These are phyloP conservation scores for Plecotus auritus DNA, from an alignment of 2,113 vertebrate species.

Conservation along the genomic window DNA sequence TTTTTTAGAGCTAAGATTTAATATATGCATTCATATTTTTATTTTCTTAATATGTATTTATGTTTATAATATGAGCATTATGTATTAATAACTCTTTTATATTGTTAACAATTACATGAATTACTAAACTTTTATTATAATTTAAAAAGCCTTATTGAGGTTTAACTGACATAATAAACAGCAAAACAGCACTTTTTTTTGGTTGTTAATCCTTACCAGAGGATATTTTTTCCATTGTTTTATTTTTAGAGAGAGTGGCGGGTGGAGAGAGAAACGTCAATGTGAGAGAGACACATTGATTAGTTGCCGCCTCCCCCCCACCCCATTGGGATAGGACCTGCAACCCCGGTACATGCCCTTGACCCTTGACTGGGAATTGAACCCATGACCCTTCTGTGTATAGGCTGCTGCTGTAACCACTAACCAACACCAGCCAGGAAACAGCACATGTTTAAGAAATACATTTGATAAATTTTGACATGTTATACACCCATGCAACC, in stretches of 20 bases:
- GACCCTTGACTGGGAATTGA: too few relatives aligned
- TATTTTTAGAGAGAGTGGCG: too few relatives aligned
- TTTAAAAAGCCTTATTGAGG: slow-evolving; percentile 35
- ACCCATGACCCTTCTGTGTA: too few relatives aligned
- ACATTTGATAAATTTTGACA: slow-evolving; percentile 11
- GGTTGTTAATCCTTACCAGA: too few relatives aligned
- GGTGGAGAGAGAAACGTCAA: too few relatives aligned
- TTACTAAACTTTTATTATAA: neutral
- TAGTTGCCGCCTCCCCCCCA: too few relatives aligned
- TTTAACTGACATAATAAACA: slow-evolving; percentile 11
- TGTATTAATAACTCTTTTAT: slow-evolving; percentile 19
- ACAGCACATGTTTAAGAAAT: neutral
- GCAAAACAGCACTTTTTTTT: neutral
- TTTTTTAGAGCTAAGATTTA: slow-evolving; percentile 22
- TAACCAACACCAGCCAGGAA: neutral
- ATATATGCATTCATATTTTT: neutral
- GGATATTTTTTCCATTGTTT: too few relatives aligned
- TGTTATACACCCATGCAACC: neutral
- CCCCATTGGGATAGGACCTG: too few relatives aligned
- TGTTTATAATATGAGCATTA: neutral
- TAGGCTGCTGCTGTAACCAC: too few relatives aligned
- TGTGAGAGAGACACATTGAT: too few relatives aligned
- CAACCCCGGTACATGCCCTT: too few relatives aligned
- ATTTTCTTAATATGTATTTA: neutral
- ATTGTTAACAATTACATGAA: neutral